Evolutionary conservation across 2,797 vertebrate species (phyloP).

Genomic region (Staurois parvus): DNA sequence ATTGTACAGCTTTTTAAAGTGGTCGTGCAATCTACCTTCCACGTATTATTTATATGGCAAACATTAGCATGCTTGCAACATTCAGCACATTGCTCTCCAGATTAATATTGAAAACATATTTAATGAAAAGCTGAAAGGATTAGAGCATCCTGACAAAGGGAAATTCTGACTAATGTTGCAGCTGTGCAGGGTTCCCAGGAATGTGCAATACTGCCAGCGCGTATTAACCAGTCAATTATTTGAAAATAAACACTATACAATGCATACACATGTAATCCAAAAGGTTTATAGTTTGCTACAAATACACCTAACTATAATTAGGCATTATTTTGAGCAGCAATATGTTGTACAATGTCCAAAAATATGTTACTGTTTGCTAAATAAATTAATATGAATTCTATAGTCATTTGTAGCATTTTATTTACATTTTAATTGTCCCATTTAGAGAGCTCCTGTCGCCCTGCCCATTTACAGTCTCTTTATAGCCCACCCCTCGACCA

Average conservation of each 20-base stretch:
- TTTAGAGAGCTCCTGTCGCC: too few relatives aligned
- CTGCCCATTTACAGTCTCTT: too few relatives aligned
- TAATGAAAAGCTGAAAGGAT: conserved; percentile 78
- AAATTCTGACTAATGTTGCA: conserved; percentile 78
- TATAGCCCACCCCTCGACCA: not conserved
- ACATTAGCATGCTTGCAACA: conserved; percentile 78
- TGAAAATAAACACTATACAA: conserved; percentile 73
- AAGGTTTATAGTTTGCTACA: conserved; percentile 29
- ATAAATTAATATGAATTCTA: not conserved
- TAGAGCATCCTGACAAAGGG: conserved; percentile 74
- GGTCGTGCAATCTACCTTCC: conserved; percentile 69
- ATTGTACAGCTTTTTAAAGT: conserved; percentile 60
- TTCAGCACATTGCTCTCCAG: conserved; percentile 80
- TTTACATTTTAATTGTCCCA: too few relatives aligned
- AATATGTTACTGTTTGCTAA: not conserved
- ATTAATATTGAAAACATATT: conserved; percentile 85
- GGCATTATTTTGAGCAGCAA: not conserved
- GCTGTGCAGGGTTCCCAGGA: conserved; percentile 72
- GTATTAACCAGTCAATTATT: conserved; percentile 72
- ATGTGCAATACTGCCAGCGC: conserved; percentile 71
- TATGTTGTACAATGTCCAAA: not conserved
- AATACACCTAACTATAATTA: conserved; percentile 9
- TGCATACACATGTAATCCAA: conserved; percentile 36
- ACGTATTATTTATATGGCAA: conserved; percentile 74
- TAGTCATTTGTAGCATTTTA: not conserved